Percentiles rank a stretch among this genome's conserved stretches.
Conservation (phyloP, 1,140 invertebrate genomes). For the Caenorhabditis latens region DNA sequence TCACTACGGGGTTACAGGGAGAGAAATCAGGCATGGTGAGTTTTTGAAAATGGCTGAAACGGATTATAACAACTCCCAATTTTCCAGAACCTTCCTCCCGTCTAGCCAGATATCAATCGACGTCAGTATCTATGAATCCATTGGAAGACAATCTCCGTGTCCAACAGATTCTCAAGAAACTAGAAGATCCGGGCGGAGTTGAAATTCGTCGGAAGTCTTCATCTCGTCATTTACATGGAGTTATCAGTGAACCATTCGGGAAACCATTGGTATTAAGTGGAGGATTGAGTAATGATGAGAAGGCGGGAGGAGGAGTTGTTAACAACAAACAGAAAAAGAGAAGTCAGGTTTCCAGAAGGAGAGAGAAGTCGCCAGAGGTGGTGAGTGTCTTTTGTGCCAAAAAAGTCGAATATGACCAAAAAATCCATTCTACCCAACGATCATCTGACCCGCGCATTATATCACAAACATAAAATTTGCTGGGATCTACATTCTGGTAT, state of each 20-base stretch:
- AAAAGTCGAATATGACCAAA: too few relatives aligned
- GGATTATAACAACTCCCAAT: neutral
- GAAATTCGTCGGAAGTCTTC: neutral
- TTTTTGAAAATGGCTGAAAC: too few relatives aligned
- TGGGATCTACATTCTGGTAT: too few relatives aligned
- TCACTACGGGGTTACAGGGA: conserved; percentile 12
- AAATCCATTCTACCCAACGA: too few relatives aligned
- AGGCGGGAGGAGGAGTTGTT: conserved; percentile 1
- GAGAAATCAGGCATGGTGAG: neutral
- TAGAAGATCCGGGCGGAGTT: conserved; percentile 33
- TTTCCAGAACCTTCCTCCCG: neutral
- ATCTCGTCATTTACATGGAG: neutral
- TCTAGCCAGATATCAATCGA: neutral
- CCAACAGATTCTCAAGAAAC: conserved; percentile 14
- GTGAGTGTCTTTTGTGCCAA: too few relatives aligned
- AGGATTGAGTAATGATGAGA: conserved; percentile 22
- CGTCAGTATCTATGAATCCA: conserved; percentile 6
- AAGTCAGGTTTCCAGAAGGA: neutral
- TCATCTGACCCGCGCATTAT: too few relatives aligned
- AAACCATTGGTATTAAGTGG: conserved; percentile 9
- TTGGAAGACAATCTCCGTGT: conserved; percentile 32
- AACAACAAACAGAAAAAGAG: too few relatives aligned
- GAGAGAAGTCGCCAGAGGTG: neutral
- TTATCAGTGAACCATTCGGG: neutral
- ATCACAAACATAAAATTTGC: too few relatives aligned